Base-by-base conservation (phyloP, 2,888 invertebrate genomes). In the Drosophila gaucha region DNA sequence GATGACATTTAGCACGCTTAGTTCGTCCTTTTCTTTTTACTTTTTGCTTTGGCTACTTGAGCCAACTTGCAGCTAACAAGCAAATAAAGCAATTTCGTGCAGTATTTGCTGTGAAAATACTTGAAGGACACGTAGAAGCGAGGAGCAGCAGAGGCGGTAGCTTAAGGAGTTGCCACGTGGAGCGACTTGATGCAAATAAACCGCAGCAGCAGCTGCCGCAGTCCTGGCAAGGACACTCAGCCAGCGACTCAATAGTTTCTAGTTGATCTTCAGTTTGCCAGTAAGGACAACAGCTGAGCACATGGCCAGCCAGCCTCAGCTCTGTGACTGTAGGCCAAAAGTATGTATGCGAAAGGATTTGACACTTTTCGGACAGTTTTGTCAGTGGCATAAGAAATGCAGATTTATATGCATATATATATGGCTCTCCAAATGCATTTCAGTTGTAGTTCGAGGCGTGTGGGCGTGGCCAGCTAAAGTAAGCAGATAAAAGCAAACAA, bases 21-120 rank as follows among this genome's bases (percentile, higher is more conserved):
- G 39, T 36, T 47, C 24, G 36, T 52, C 8, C 4, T 36, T 39
- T 56, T 49, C 24, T 49, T 26, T 33, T 47, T 9, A n/a, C 43
- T 35, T 39, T 66, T 55, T n/a, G 3, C 22, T 35, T 50, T 38
- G 57, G 39, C 47, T 26, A 64, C 50, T 69, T 57, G 43, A 64
- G 58, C 43, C 71, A 59, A 56, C 52, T 62, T 58, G 44, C 41
- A 57, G 56, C 57, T 43, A 66, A 72, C 38, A 74, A 51, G 74
- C 66, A 66, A 64, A 80, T 74, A 77, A 69, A 74, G 67, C 72
- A 71, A 86, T 84, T 80, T 80, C 59, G 71, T 84, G 69, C 65
- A 67, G 63, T 72, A 56, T 74, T 84, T 82, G 73, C 59, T 31
- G 31, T 31, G 52, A 62, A 65, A 77, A 66, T 59, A 65, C 67